Base-by-base conservation (phyloP, 2,113 vertebrate genomes). In the Phyllostomus hastatus region DNA sequence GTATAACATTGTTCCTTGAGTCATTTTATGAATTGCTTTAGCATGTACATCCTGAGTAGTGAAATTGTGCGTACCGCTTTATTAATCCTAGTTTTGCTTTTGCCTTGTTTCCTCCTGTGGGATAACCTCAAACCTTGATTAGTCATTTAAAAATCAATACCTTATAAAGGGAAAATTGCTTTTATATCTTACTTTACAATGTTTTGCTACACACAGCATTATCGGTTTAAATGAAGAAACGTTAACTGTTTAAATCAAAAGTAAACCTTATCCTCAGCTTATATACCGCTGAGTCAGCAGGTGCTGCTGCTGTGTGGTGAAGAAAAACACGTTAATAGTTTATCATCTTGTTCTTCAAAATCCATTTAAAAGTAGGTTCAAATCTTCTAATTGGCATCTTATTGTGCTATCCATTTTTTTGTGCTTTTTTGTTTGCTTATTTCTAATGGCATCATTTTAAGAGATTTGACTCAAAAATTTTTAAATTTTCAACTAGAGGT, bases 131-230 rank as follows among this genome's bases (percentile, higher is more conserved):
- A 97, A 94, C 31, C 76, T 98, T 95, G 76, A 85, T 97, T 95
- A 98, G 97, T 97, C 97, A 92, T 97, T 98, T 98, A 86, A 97
- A 98, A 98, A 97, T 97, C 97, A 96, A 92, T 98, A 97, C 96
- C n/a, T 96, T 97, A 94, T 50, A 97, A 95, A 94, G 69, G 95
- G 20, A 67, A 98, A 98, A 97, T 97, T 97, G 94, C 89, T 98
- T 98, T 97, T 90, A 95, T 91, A 76, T 97, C 79, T 98, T 95
- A 94, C 93, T 97, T 97, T 97, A 96, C 0, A 0, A 73, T 95
- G 48, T 96, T 98, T 86, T 95, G 64, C 46, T 76, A 94, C 75
- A 72, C 64, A 80, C 15, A 92, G 41, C 85, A 46, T 97, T 98
- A 97, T 94, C 98, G 94, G 69, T 97, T 94, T 97, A 98, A 98